Evolutionary conservation across 2,797 vertebrate genomes (phyloP).

Genomic region (Eutrigla gurnardus): DNA sequence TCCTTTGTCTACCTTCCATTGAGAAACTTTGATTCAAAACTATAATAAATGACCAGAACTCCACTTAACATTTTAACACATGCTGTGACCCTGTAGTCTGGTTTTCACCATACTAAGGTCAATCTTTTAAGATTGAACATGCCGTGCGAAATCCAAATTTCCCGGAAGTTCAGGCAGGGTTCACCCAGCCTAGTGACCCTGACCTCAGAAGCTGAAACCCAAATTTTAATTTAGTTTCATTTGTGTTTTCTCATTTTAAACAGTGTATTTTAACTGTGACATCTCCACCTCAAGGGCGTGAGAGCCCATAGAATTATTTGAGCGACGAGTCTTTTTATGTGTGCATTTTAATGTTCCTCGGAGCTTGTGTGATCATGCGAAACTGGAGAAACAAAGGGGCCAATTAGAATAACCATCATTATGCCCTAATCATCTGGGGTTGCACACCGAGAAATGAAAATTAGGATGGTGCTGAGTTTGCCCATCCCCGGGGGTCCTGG

Average conservation of each 20-base stretch:
- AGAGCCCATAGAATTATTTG: slow-evolving; percentile 35
- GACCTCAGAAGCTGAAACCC: too few species aligned
- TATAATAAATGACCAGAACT: background rate
- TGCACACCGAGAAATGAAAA: slow-evolving; percentile 81
- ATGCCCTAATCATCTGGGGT: slow-evolving; percentile 77
- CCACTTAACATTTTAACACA: slow-evolving; percentile 1
- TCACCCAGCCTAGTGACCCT: too few species aligned
- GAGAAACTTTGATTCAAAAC: background rate
- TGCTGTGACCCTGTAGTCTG: background rate
- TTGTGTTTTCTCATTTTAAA: slow-evolving; percentile 1
- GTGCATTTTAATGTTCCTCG: slow-evolving; percentile 37
- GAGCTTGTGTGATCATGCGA: slow-evolving; percentile 55
- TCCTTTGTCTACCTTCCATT: too few species aligned
- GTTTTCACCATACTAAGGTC: too few species aligned
- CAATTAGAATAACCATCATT: slow-evolving; percentile 81
- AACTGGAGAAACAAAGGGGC: slow-evolving; percentile 69
- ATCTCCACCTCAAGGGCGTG: slow-evolving; percentile 19
- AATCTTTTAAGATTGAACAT: too few species aligned
- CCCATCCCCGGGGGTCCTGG: slow-evolving; percentile 66
- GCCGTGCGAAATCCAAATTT: too few species aligned
- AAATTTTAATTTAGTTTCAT: slow-evolving; percentile 3
- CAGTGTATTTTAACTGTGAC: background rate
- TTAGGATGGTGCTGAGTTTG: slow-evolving; percentile 73
- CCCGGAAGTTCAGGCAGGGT: too few species aligned
- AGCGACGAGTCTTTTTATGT: slow-evolving; percentile 39